A percentile compares a stretch with the other conserved stretches of the same genome.
These are phyloP conservation scores for Neomonachus schauinslandi DNA, from an alignment of 2,113 vertebrate genomes.

Conservation along the genomic window DNA sequence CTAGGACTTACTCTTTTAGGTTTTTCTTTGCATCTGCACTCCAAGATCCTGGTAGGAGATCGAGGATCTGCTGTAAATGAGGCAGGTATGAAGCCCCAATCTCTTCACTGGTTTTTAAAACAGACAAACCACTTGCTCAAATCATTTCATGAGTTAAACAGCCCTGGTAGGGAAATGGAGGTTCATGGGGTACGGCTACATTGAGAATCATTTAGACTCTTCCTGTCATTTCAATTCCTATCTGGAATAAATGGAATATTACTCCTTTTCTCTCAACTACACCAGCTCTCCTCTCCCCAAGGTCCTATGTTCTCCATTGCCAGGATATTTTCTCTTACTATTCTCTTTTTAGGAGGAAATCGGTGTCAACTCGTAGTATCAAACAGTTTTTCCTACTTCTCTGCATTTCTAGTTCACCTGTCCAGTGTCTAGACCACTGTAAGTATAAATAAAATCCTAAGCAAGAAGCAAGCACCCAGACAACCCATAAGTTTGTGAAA, in stretches of 20 bases:
- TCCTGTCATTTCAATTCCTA: background rate
- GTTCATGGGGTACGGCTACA: background rate
- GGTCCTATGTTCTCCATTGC: background rate
- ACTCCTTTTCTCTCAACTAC: background rate
- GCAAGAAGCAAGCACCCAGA: background rate
- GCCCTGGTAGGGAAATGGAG: background rate
- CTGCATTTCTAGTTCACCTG: background rate
- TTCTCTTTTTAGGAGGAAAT: background rate
- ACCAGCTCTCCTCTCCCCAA: background rate
- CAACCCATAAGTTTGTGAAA: background rate
- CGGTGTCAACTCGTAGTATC: background rate
- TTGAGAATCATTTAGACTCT: background rate
- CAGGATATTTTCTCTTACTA: background rate
- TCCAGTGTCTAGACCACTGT: background rate
- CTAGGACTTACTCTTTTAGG: background rate
- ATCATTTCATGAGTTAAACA: slow-evolving; percentile 17
- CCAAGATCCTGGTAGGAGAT: background rate
- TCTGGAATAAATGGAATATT: background rate
- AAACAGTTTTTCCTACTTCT: background rate
- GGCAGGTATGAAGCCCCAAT: background rate
- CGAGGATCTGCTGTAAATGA: background rate
- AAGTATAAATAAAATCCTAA: background rate
- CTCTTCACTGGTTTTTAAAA: slow-evolving; percentile 13
- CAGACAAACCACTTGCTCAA: background rate
- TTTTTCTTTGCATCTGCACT: background rate